Evolutionary conservation across 2,797 vertebrate species (phyloP).

Genomic region (Scarus forsteni): DNA sequence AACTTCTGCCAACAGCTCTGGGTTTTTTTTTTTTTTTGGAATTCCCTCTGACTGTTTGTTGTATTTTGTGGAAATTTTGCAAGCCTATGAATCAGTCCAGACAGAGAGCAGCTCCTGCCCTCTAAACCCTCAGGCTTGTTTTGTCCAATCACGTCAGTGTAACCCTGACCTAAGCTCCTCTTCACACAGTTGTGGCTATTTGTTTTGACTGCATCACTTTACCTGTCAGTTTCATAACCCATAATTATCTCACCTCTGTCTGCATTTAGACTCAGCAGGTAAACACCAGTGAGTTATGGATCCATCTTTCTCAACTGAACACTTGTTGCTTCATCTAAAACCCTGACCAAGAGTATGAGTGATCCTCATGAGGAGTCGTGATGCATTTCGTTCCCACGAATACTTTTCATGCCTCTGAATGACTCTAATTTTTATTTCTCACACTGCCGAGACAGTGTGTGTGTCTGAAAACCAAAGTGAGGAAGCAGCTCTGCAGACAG

Average conservation of each 20-base stretch:
- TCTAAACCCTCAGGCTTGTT: constrained; percentile 15
- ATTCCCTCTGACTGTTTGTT: background rate
- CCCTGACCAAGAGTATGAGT: constrained; percentile 9
- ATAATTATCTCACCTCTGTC: constrained; percentile 66
- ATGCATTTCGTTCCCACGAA: background rate
- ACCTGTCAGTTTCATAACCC: constrained; percentile 62
- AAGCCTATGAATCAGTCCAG: background rate
- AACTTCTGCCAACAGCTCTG: too few species aligned
- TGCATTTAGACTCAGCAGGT: constrained; percentile 35
- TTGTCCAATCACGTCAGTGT: constrained; percentile 21
- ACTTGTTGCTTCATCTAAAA: constrained; percentile 53
- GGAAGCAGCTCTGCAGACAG: constrained; percentile 77
- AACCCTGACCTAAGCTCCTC: constrained; percentile 48
- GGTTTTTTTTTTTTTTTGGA: too few species aligned
- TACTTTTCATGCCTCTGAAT: constrained; percentile 3
- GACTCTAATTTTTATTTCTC: constrained; percentile 13
- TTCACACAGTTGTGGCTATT: constrained; percentile 37
- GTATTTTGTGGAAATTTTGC: background rate
- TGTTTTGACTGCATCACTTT: constrained; percentile 68
- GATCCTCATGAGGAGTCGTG: background rate
- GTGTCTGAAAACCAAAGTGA: constrained; percentile 45
- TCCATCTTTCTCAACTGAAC: constrained; percentile 50
- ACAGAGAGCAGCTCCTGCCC: background rate
- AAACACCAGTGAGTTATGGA: constrained; percentile 44
- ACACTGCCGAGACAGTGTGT: constrained; percentile 19